Conservation (phyloP, 2,888 invertebrate species). For the Drosophila meridiana region DNA sequence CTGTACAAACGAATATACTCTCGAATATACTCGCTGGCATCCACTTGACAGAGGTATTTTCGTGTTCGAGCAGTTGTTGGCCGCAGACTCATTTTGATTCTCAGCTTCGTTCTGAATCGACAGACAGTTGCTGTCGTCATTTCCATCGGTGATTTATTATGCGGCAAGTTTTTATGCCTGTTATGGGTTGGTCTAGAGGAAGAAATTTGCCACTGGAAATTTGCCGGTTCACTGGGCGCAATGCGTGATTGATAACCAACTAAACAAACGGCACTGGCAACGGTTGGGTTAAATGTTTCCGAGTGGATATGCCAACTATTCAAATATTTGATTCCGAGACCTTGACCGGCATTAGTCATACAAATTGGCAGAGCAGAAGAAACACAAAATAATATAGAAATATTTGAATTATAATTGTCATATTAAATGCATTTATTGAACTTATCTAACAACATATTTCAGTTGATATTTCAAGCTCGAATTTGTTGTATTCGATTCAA, state of each 20-base stretch:
- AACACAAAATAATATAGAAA: not conserved
- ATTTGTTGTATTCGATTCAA: not conserved
- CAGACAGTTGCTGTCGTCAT: conserved; percentile 57
- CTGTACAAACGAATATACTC: not conserved
- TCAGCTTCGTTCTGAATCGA: conserved; percentile 40
- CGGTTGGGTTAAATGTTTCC: conserved; percentile 27
- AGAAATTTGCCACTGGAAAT: conserved; percentile 46
- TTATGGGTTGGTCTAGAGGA: conserved; percentile 17
- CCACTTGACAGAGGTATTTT: conserved; percentile 15
- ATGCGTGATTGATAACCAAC: conserved; percentile 45
- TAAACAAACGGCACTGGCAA: conserved; percentile 10
- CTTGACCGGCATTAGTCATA: conserved; percentile 30
- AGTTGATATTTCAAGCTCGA: not conserved
- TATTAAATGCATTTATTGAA: not conserved
- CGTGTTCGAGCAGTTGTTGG: conserved; percentile 16
- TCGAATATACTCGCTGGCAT: not conserved
- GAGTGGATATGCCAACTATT: conserved; percentile 15
- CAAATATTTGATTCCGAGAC: conserved; percentile 22
- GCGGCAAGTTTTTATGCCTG: conserved; percentile 54
- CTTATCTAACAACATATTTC: not conserved
- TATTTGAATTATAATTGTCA: not conserved
- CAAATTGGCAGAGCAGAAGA: conserved; percentile 10
- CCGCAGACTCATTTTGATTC: conserved; percentile 1
- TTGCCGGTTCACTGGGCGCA: conserved; percentile 43
- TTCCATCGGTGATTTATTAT: conserved; percentile 73